phyloP scores from a whole-genome alignment of 2,797 vertebrate genomes.

The Ptychobarbus kaznakovi region DNA sequence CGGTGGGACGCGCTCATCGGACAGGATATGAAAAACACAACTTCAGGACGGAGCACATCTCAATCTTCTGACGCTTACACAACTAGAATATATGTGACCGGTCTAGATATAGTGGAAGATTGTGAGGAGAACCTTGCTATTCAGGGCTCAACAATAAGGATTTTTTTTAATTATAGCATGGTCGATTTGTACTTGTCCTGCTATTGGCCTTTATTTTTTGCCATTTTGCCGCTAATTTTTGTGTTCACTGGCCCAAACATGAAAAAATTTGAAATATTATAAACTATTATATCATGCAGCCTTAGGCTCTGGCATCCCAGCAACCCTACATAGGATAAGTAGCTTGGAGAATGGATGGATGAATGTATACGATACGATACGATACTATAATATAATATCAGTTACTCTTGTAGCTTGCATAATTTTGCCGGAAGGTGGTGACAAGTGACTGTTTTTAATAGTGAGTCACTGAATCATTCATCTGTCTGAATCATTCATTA shows the following conservation, averaged over 20 bases:
- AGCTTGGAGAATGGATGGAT: not conserved
- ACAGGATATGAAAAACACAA: conserved; percentile 39
- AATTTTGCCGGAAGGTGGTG: not conserved
- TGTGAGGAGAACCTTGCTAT: not conserved
- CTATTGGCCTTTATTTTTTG: not conserved
- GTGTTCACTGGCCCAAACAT: not conserved
- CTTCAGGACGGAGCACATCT: not conserved
- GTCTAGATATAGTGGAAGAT: conserved; percentile 9
- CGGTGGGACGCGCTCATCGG: conserved; percentile 35
- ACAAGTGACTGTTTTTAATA: not conserved
- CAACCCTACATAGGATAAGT: not conserved
- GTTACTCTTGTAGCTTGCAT: not conserved
- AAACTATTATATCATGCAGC: not conserved
- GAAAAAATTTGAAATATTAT: not conserved
- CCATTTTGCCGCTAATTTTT: not conserved
- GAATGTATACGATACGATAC: not conserved
- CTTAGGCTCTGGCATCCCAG: not conserved
- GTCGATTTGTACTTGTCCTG: not conserved
- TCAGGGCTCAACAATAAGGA: not conserved
- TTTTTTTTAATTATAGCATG: conserved; percentile 1
- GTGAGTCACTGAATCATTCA: not conserved
- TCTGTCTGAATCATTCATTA: not conserved
- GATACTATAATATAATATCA: not conserved
- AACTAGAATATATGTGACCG: conserved; percentile 36
- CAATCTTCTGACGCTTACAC: conserved; percentile 35